A percentile compares a stretch with the other conserved stretches of the same genome.
These are phyloP conservation scores for Pelecanoides urinatrix DNA, from an alignment of 2,113 vertebrate species.

Conservation along the genomic window DNA sequence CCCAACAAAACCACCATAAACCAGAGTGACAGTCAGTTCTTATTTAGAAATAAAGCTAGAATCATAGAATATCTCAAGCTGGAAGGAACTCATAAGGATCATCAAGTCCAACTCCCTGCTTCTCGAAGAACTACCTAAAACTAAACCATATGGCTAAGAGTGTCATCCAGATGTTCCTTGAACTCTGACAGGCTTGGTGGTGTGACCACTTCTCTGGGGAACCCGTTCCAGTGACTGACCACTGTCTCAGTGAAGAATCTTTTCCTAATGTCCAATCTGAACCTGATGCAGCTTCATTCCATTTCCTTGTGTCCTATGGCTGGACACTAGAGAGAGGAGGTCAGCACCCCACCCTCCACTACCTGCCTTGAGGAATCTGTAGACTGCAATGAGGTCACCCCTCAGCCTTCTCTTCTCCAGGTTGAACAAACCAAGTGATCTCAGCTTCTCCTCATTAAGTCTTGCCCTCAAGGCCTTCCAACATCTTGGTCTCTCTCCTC, in stretches of 20 bases:
- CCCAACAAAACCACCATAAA: background rate
- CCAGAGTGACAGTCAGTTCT: background rate
- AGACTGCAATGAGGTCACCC: background rate
- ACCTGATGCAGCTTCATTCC: background rate
- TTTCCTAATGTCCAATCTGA: background rate
- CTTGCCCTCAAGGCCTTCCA: background rate
- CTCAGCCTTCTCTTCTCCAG: background rate
- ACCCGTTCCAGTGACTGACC: background rate
- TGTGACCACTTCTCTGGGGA: background rate
- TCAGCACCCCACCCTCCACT: background rate
- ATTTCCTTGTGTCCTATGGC: background rate
- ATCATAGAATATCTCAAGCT: background rate
- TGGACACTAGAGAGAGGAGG: background rate
- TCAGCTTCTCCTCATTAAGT: rapidly evolving
- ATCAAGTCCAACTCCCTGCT: background rate
- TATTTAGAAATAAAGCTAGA: background rate
- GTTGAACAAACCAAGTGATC: background rate
- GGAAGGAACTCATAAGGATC: background rate
- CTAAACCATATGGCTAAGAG: too few relatives aligned
- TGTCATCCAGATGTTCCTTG: background rate
- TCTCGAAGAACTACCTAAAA: background rate
- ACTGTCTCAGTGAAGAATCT: background rate
- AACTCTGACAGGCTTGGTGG: background rate
- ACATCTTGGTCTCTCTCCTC: background rate
- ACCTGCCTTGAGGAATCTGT: background rate